phyloP scores from a whole-genome alignment of 2,888 invertebrate genomes.

The Mesoligia furuncula region DNA sequence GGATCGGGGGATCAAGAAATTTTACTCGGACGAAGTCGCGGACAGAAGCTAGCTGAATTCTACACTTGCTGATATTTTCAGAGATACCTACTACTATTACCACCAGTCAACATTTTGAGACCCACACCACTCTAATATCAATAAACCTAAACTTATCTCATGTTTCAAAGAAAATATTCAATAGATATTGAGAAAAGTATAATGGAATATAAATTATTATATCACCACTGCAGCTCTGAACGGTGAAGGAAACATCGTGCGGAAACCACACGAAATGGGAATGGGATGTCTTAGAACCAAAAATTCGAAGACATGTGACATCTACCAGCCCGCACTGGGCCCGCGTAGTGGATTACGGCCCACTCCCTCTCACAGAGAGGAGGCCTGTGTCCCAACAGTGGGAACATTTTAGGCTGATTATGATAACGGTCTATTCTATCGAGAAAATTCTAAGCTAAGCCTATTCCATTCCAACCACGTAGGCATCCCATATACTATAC shows the following conservation, averaged over 20 bases:
- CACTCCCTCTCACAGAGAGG: no score
- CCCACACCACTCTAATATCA: not conserved
- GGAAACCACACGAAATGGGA: no score
- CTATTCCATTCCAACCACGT: slow-evolving; percentile 18
- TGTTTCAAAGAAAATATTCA: not conserved
- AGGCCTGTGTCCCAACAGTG: no score
- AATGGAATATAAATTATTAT: no score
- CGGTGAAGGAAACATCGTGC: no score
- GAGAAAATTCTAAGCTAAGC: not conserved
- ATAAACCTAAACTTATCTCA: not conserved
- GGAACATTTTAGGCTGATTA: no score
- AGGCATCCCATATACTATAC: not conserved
- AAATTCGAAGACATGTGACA: no score
- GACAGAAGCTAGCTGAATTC: not conserved
- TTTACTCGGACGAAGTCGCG: not conserved
- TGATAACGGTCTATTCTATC: not conserved
- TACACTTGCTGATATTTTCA: not conserved
- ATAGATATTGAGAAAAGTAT: not conserved
- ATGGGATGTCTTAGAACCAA: no score
- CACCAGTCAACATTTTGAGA: not conserved
- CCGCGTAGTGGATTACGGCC: no score
- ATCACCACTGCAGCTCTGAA: no score
- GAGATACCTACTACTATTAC: no score
- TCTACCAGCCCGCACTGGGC: no score
- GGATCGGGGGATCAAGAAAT: not conserved